Base-by-base conservation (phyloP, 2,797 vertebrate genomes). In the Euphonia xanthogaster region DNA sequence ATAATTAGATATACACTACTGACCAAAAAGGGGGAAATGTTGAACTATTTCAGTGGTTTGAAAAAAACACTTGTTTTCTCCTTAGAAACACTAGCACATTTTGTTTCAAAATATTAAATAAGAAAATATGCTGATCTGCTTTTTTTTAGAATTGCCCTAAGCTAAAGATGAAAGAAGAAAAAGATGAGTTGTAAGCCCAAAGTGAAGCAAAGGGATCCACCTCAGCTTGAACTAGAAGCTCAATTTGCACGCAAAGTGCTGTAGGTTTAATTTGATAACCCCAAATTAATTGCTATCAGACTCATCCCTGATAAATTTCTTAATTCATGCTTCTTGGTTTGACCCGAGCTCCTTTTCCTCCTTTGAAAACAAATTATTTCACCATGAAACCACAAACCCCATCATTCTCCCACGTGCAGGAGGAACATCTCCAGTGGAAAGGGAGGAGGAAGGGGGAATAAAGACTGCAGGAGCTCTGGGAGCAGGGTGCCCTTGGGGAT, bases 101-200 rank as follows among this genome's bases (percentile, higher is more conserved):
- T 90, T 0, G 0, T 80, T 91, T 77, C 78, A 83, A 91, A 83
- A 77, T 72, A 83, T 27, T 42, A 82, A 74, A 57, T 37, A 35
- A 73, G 44, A 82, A 91, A 91, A 14, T 57, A 53, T 15, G 22
- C 9, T 28, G 42, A 86, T 61, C 61, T 88, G 44, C 28, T 94
- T 91, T 60, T 31, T 78, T 93, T 93, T 92, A 81, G 65, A 80
- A 40, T 16, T 72, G 35, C 67, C 10, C 45, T 74, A 37, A 71
- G 20, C 20, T 55, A 60, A 71, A 89, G 45, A 71, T 22, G 14
- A 37, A 42, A 42, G 23, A 44, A 80, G 33, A 70, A 65, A 61
- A 91, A 50, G 50, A 18, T n/a, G n/a, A 8, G 6, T 47, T 83
- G 8, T 28, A 75, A 84, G 21, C 31, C 31, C 54, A 54, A 85